Conservation (phyloP, 1,140 invertebrate genomes). For the Sitophilus oryzae region DNA sequence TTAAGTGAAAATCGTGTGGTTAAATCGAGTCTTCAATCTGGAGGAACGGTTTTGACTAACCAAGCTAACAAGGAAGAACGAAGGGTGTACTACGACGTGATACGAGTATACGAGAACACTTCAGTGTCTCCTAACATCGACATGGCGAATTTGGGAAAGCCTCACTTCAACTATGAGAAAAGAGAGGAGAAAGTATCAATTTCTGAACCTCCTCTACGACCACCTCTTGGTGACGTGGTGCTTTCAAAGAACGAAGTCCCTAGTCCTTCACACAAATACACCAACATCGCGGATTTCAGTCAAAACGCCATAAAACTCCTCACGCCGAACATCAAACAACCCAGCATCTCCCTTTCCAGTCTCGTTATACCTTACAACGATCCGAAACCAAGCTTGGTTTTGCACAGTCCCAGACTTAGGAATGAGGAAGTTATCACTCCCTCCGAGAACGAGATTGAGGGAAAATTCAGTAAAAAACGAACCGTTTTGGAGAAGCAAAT, state of each 20-base stretch:
- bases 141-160: conserved; percentile 26
- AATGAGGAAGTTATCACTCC: not conserved
- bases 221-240: not conserved
- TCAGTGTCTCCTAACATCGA: conserved; percentile 31
- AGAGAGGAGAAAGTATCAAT: not conserved
- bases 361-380: not conserved
- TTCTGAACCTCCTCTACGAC: not conserved
- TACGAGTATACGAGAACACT: conserved; percentile 34
- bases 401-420: not conserved
- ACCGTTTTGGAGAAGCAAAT: conserved; percentile 1
- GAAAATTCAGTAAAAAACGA: not conserved
- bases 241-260: not conserved
- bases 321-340: conserved; percentile 42
- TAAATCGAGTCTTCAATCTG: conserved; percentile 66
- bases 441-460: not conserved
- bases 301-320: conserved; percentile 41
- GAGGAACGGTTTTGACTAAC: conserved; percentile 62
- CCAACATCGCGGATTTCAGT: conserved; percentile 42
- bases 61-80: conserved; percentile 29
- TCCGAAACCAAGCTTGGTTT: conserved; percentile 21
- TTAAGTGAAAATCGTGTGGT: conserved; percentile 51
- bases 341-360: conserved; percentile 28
- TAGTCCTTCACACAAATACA: conserved; percentile 31
- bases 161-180: conserved; percentile 25
- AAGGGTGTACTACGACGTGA: conserved; percentile 26